phyloP scores from a whole-genome alignment of 2,113 vertebrate genomes.

The Hiodon alosoides region DNA sequence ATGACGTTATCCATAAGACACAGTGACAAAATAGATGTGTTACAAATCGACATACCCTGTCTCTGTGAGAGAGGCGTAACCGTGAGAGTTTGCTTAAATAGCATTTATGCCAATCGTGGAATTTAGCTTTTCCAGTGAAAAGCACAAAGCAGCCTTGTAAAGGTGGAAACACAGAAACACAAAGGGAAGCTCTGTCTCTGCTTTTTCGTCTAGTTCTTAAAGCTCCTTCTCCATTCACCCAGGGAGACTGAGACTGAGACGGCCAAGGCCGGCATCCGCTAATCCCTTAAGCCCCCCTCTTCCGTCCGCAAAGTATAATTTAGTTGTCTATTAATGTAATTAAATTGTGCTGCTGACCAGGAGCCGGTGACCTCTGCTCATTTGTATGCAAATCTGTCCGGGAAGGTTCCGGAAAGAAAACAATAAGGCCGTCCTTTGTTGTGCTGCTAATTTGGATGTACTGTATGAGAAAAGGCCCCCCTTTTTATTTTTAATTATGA shows the following conservation, averaged over 20 bases:
- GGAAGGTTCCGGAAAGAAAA: constrained; percentile 1
- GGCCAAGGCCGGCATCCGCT: not conserved
- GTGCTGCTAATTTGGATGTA: not conserved
- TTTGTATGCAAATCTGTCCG: constrained; percentile 7
- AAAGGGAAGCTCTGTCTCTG: not conserved
- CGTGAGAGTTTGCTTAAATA: too few relatives aligned
- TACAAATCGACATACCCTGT: too few relatives aligned
- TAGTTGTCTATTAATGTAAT: constrained; percentile 18
- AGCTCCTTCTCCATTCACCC: not conserved
- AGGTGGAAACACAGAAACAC: not conserved
- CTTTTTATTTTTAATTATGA: not conserved
- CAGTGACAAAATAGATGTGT: too few relatives aligned
- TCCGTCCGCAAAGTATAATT: constrained; percentile 10
- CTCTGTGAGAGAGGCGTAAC: too few relatives aligned
- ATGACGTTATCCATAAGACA: too few relatives aligned
- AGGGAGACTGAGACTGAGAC: not conserved
- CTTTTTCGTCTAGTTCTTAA: not conserved
- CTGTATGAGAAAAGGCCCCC: not conserved
- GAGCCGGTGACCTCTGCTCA: not conserved
- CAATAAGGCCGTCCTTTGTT: not conserved
- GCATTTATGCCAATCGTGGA: too few relatives aligned
- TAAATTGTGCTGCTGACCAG: constrained; percentile 9
- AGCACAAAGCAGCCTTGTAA: not conserved
- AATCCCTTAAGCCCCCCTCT: constrained; percentile 4
- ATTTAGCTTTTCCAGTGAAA: not conserved